Conservation (phyloP, 2,797 vertebrate species). For the Gambusia yucatana region DNA sequence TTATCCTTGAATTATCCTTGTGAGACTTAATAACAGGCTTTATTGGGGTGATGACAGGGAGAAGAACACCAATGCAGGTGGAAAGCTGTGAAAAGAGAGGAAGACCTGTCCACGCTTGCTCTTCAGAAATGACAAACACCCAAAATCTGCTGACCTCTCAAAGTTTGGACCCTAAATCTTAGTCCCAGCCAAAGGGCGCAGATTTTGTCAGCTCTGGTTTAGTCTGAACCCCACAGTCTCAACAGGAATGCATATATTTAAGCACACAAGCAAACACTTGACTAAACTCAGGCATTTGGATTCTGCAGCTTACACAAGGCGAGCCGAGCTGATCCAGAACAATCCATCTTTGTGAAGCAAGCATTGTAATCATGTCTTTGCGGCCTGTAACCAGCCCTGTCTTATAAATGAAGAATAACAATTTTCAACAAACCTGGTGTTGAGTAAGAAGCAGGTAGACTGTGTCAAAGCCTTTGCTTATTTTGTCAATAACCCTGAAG, state of each 20-base stretch:
- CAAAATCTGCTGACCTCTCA: conserved; percentile 58
- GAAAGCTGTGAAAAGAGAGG: conserved; percentile 25
- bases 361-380: conserved; percentile 54
- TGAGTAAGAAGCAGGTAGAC: conserved; percentile 50
- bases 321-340: conserved; percentile 57
- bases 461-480: conserved; percentile 42
- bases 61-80: conserved; percentile 56
- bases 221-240: conserved; percentile 20
- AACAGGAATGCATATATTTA: conserved; percentile 38
- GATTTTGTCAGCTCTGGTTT: conserved; percentile 41
- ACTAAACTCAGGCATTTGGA: conserved; percentile 31
- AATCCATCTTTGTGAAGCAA: conserved; percentile 50
- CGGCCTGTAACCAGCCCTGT: conserved; percentile 44
- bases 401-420: conserved; percentile 7
- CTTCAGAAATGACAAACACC: conserved; percentile 61
- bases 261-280: conserved; percentile 49
- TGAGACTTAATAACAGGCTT: conserved; percentile 60
- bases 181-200: conserved; percentile 55
- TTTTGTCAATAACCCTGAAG: conserved; percentile 30
- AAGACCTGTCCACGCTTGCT: conserved; percentile 63
- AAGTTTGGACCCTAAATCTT: conserved; percentile 45
- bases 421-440: conserved; percentile 20
- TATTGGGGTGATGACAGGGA: conserved; percentile 66
- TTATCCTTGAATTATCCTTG: conserved; percentile 57
- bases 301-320: conserved; percentile 19